Base-by-base conservation (phyloP, 2,113 vertebrate genomes). In the Macheiramphus alcinus region DNA sequence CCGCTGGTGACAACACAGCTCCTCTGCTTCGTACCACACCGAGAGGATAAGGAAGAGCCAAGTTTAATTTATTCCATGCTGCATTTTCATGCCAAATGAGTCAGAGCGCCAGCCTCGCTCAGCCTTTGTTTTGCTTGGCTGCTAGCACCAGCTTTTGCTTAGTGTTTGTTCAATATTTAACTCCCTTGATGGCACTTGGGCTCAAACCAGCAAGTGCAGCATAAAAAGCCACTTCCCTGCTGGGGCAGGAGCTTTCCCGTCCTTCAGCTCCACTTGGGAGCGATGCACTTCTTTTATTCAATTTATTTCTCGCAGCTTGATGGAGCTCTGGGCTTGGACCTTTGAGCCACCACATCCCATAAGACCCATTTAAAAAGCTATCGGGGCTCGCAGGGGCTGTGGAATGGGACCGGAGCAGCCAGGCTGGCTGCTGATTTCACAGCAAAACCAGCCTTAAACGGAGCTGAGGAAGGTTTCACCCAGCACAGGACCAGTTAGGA, bases 61-160 rank as follows among this genome's bases (percentile, higher is more conserved):
- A 66, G 68, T n/a, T 88, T 73, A 58, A 93, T 91, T 88, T 95
- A 90, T 90, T 80, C 91, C 48, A 1, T 3, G 59, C 90, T 86
- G 79, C 56, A 62, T 85, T 96, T 96, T 61, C 90, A 53, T 92
- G 86, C 94, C 96, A 91, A 74, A 83, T 97, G 97, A 97, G 91
- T 97, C 92, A 95, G 70, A 71, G 71, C 38, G 3, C 56, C 5
- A 29, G 88, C 94, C 79, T 89, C n/a, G 4, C 86, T 94, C 65
- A 12, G 65, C 80, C 34, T 95, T 96, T 91, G 89, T 94, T 91
- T 95, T 92, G 63, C 71, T 96, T 94, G 91, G 96, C 96, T 59
- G 74, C 71, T 45, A 66, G 76, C 20, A 1, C 67, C 1, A 4
- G 80, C 74, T 91, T 96, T 91, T 38, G 38, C 85, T 89, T 42